These are phyloP conservation scores for Drosophila equinoxialis DNA, from an alignment of 1,140 invertebrate genomes.

Conservation along the genomic window DNA sequence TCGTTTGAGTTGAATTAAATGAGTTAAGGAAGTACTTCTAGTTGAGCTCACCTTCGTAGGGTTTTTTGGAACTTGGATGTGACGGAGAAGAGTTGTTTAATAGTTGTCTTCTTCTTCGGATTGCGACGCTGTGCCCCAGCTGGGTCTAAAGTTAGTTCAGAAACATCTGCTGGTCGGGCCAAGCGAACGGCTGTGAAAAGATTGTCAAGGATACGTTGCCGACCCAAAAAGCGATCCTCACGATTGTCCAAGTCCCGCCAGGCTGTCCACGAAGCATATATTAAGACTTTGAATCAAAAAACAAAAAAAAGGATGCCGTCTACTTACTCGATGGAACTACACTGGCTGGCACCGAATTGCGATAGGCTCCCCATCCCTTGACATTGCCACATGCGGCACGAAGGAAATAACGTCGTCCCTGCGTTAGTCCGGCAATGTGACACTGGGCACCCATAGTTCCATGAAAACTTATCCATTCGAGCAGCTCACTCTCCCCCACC, in stretches of 20 bases:
- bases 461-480: slow-evolving; percentile 86
- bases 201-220: slow-evolving; percentile 89
- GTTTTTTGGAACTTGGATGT: slow-evolving; percentile 98
- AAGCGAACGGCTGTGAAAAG: slow-evolving; percentile 89
- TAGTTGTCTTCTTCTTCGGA: slow-evolving; percentile 93
- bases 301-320: neutral
- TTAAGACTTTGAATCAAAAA: neutral
- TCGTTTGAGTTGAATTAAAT: neutral
- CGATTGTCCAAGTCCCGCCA: slow-evolving; percentile 91
- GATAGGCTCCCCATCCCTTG: slow-evolving; percentile 93
- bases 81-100: slow-evolving; percentile 96
- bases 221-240: slow-evolving; percentile 86
- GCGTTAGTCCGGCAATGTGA: slow-evolving; percentile 89
- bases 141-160: slow-evolving; percentile 84
- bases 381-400: slow-evolving; percentile 93
- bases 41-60: slow-evolving; percentile 87
- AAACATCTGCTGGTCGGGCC: slow-evolving; percentile 86
- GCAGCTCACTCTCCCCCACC: slow-evolving; percentile 90
- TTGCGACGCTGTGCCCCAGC: slow-evolving; percentile 86
- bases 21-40: neutral
- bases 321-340: slow-evolving; percentile 95
- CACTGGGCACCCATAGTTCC: slow-evolving; percentile 86
- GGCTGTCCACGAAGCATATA: slow-evolving; percentile 83
- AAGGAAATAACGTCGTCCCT: slow-evolving; percentile 94
- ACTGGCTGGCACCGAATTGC: slow-evolving; percentile 89